These are phyloP conservation scores for Sylvilagus floridanus DNA, from an alignment of 2,797 vertebrate genomes.

Conservation along the genomic window DNA sequence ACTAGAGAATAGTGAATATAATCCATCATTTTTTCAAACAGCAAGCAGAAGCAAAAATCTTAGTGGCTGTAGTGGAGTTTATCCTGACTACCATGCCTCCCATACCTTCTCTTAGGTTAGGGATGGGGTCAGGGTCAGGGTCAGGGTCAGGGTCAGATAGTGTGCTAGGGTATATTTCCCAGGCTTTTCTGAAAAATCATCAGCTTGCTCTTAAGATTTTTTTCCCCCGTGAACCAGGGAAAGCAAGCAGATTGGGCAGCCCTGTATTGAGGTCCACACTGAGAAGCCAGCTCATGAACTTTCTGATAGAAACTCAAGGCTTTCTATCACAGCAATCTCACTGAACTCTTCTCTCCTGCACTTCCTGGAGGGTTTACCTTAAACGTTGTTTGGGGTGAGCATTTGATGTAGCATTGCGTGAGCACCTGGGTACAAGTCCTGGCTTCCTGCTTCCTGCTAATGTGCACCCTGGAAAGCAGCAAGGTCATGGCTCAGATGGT, in stretches of 20 bases:
- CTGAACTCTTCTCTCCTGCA: not conserved
- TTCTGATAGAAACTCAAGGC: not conserved
- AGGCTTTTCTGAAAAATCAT: conserved; percentile 38
- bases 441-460: too few relatives aligned
- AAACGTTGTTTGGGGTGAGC: not conserved
- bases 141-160: not conserved
- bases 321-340: not conserved
- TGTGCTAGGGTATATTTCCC: not conserved
- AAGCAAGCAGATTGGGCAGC: not conserved
- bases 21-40: conserved; percentile 69
- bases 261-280: not conserved
- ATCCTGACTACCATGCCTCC: not conserved
- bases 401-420: too few relatives aligned
- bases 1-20: conserved; percentile 49
- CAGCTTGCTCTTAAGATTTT: not conserved
- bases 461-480: too few relatives aligned
- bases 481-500: too few relatives aligned
- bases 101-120: not conserved
- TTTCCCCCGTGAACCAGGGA: not conserved
- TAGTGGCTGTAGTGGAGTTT: not conserved
- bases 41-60: conserved; percentile 3
- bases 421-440: too few relatives aligned
- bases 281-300: not conserved
- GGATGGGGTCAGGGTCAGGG: not conserved
- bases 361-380: not conserved